Evolutionary conservation across 92 coral and sea anemone species (phyloP).

Genomic region (Nematostella vectensis): DNA sequence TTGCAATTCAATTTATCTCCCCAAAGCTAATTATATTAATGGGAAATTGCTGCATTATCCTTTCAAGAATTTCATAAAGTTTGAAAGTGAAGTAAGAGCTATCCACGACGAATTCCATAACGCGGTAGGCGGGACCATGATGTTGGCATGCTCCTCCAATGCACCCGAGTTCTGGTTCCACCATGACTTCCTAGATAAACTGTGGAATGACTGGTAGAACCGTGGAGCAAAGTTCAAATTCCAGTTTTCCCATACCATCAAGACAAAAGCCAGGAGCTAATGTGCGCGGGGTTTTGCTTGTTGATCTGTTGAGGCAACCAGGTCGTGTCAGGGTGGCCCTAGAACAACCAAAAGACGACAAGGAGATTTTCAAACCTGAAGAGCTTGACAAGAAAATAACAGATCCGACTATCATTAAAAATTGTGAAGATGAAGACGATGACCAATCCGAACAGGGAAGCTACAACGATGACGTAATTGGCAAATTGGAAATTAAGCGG

Average conservation of each 20-base stretch:
- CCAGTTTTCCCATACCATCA: constrained; percentile 16
- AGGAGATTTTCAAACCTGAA: neutral
- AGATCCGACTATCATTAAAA: neutral
- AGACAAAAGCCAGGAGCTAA: neutral
- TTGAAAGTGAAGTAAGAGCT: constrained; percentile 45
- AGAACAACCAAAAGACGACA: neutral
- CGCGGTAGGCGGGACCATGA: constrained; percentile 80
- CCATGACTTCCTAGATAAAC: constrained; percentile 85
- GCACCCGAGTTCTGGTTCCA: constrained; percentile 89
- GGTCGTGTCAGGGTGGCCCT: neutral
- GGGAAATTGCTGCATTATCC: constrained; percentile 22
- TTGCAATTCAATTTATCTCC: constrained; percentile 7
- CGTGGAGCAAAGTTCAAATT: constrained; percentile 49
- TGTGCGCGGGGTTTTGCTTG: neutral
- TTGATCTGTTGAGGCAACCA: neutral
- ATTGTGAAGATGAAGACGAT: neutral
- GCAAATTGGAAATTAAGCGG: too few species aligned
- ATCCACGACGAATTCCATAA: constrained; percentile 69
- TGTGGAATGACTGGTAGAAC: constrained; percentile 94
- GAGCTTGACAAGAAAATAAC: neutral
- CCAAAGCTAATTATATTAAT: constrained; percentile 13
- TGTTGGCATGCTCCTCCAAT: constrained; percentile 46
- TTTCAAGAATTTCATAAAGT: constrained; percentile 30
- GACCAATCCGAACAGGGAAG: too few species aligned
- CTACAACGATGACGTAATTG: too few species aligned